These are phyloP conservation scores for Poecilia wingei DNA, from an alignment of 2,797 vertebrate species.

Conservation along the genomic window DNA sequence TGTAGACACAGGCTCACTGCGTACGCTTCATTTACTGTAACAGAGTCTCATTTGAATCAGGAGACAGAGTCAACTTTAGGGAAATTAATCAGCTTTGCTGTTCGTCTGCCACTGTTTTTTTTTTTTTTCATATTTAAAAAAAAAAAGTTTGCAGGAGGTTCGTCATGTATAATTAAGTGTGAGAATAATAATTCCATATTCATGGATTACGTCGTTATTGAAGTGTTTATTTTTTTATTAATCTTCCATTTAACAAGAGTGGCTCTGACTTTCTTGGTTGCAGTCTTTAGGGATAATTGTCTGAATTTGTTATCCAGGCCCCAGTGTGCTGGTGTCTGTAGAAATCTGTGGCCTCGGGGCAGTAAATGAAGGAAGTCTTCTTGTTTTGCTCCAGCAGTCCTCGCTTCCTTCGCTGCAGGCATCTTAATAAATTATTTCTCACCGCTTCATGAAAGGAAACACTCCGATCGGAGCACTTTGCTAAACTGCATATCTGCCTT, in stretches of 20 bases:
- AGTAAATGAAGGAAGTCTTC: conserved; percentile 47
- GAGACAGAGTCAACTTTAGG: conserved; percentile 34
- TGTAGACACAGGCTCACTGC: conserved; percentile 57
- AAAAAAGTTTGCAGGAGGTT: not conserved
- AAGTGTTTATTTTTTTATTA: not conserved
- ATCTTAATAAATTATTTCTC: conserved; percentile 52
- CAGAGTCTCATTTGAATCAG: conserved; percentile 55
- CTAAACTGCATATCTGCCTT: conserved; percentile 32
- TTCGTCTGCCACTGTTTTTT: conserved; percentile 9
- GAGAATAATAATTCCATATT: conserved; percentile 1
- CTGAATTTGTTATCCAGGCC: conserved; percentile 25
- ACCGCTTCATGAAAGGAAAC: conserved; percentile 40
- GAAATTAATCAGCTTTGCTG: conserved; percentile 49
- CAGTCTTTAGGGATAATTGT: conserved; percentile 25
- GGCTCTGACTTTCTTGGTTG: conserved; percentile 17
- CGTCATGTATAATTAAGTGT: not conserved
- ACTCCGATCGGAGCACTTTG: conserved; percentile 37
- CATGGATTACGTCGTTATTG: not conserved
- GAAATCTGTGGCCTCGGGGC: conserved; percentile 32
- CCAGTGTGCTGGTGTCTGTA: conserved; percentile 17
- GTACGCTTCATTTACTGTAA: conserved; percentile 69
- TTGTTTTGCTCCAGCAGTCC: conserved; percentile 44
- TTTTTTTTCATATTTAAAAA: not conserved
- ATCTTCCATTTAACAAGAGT: conserved; percentile 3
- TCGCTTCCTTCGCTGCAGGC: conserved; percentile 46